Percentiles rank a stretch among this genome's conserved stretches.
These are phyloP conservation scores for Ceraclea dissimilis DNA, from an alignment of 2,888 invertebrate genomes.

Conservation along the genomic window DNA sequence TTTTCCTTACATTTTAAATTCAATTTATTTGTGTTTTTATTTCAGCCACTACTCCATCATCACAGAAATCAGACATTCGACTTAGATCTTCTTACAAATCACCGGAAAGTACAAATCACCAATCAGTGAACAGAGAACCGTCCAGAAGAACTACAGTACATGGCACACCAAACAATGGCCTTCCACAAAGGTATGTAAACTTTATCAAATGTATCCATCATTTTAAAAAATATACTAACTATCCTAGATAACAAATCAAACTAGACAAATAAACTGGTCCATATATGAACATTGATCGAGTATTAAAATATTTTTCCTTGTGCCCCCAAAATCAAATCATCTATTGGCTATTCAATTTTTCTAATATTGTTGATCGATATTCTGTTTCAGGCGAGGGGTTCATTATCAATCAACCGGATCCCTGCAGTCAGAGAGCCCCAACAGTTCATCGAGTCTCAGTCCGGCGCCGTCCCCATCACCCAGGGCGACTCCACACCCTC, in stretches of 20 bases:
- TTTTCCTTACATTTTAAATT: too few species aligned
- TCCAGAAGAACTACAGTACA: constrained; percentile 45
- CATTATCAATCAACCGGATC: constrained; percentile 80
- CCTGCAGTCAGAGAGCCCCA: constrained; percentile 74
- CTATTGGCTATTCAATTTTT: too few species aligned
- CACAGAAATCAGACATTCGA: constrained; percentile 49
- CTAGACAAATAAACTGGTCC: too few species aligned
- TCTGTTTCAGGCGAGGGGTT: constrained; percentile 56
- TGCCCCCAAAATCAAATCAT: too few species aligned
- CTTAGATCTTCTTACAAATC: constrained; percentile 37
- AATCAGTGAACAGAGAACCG: constrained; percentile 31
- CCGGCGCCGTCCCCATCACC: constrained; percentile 73
- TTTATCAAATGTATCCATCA: too few species aligned
- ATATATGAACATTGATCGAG: too few species aligned
- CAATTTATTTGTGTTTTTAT: constrained; percentile 20
- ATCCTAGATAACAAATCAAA: too few species aligned
- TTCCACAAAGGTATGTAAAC: constrained; percentile 44
- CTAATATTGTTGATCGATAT: too few species aligned
- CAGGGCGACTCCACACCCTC: constrained; percentile 60
- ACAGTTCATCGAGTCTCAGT: constrained; percentile 76
- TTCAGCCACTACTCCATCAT: constrained; percentile 42
- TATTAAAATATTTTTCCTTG: too few species aligned
- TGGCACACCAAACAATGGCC: constrained; percentile 38
- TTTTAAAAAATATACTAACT: background rate
- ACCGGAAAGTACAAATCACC: constrained; percentile 34